Percentiles rank a stretch among this genome's conserved stretches.
These are phyloP conservation scores for Elachura formosa DNA, from an alignment of 2,113 vertebrate genomes.

Conservation along the genomic window DNA sequence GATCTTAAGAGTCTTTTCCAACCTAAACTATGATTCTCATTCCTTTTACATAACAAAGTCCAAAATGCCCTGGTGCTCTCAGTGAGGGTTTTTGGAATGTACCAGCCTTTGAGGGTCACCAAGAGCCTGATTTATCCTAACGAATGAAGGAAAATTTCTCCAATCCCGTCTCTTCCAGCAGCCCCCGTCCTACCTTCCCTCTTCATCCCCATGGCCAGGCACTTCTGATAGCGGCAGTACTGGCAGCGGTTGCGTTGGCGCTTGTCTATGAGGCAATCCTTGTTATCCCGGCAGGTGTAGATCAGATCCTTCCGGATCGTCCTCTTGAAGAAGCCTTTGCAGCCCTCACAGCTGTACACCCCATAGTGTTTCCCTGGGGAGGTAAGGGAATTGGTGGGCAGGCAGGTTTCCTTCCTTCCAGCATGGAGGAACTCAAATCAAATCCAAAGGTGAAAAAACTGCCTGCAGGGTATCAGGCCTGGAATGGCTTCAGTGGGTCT, in stretches of 20 bases:
- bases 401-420: neutral
- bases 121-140: neutral
- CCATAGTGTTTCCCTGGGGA: slow-evolving; percentile 94
- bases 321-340: slow-evolving; percentile 97
- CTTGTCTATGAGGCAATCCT: slow-evolving; percentile 94
- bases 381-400: neutral
- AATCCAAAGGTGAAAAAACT: neutral
- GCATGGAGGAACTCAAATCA: accelerated
- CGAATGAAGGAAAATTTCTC: neutral
- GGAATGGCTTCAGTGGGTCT: neutral
- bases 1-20: neutral
- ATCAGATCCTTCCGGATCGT: slow-evolving; percentile 92
- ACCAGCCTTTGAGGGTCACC: neutral
- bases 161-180: neutral
- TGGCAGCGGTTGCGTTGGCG: slow-evolving; percentile 96
- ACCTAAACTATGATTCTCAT: neutral
- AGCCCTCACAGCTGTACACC: slow-evolving; percentile 96
- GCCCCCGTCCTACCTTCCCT: slow-evolving; percentile 80
- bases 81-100: neutral
- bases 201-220: slow-evolving; percentile 97
- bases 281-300: slow-evolving; percentile 94
- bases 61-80: neutral
- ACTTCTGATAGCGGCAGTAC: slow-evolving; percentile 99
- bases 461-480: neutral
- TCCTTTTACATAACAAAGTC: accelerated